Evolutionary conservation across 2,113 vertebrate species (phyloP).

Genomic region (Tylochromis polylepis): DNA sequence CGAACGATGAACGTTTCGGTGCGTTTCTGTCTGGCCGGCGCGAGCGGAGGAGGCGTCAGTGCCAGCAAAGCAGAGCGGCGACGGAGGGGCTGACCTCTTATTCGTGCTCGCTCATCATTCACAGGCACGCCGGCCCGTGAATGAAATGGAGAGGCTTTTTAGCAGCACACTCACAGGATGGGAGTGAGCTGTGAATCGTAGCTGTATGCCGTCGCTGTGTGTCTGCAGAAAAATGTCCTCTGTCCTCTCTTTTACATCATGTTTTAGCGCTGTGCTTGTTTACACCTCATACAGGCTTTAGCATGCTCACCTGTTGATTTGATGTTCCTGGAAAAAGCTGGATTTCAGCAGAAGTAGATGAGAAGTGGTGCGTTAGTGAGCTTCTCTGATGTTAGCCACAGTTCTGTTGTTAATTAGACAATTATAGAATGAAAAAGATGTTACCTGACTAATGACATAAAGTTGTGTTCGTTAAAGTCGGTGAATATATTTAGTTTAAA

Average conservation of each 20-base stretch:
- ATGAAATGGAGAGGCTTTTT: background rate
- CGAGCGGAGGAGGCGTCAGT: background rate
- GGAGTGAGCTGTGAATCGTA: background rate
- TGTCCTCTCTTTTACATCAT: background rate
- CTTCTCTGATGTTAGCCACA: background rate
- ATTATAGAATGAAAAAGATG: accelerated
- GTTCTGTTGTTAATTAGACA: accelerated
- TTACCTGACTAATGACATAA: accelerated
- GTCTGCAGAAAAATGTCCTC: background rate
- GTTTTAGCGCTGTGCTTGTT: background rate
- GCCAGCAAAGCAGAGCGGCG: background rate
- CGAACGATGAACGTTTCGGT: background rate
- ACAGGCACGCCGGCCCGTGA: background rate
- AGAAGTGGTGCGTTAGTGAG: background rate
- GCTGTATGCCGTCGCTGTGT: background rate
- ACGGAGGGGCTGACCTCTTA: background rate
- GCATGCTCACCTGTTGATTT: background rate
- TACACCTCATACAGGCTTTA: background rate
- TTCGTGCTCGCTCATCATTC: background rate
- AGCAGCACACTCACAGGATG: background rate
- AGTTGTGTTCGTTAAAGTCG: background rate
- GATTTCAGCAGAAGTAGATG: background rate
- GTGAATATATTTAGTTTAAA: background rate
- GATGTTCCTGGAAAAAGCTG: background rate
- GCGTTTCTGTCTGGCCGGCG: background rate